These are phyloP conservation scores for Periparus ater DNA, from an alignment of 2,797 vertebrate genomes.

Conservation along the genomic window DNA sequence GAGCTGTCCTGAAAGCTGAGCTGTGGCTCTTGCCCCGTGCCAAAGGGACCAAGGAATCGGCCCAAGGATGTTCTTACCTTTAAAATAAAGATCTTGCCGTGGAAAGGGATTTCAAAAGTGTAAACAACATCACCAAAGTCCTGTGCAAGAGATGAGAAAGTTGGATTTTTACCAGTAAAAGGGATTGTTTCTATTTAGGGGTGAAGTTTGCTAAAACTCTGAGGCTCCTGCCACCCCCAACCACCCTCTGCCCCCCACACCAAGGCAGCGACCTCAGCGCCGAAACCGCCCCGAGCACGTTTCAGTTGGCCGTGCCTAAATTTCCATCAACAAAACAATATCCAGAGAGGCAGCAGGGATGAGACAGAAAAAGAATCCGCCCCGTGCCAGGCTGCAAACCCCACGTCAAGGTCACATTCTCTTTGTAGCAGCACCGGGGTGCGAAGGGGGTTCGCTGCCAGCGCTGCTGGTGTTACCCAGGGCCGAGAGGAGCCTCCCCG, in stretches of 20 bases:
- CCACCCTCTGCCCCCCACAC: accelerated
- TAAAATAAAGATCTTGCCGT: slow-evolving; percentile 95
- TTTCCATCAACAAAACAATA: slow-evolving; percentile 36
- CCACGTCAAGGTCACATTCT: slow-evolving; percentile 58
- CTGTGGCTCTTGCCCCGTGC: accelerated
- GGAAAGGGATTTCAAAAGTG: slow-evolving; percentile 91
- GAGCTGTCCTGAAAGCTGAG: neutral
- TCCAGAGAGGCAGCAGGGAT: slow-evolving; percentile 1
- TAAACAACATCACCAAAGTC: slow-evolving; percentile 91
- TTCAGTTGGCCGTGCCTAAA: neutral
- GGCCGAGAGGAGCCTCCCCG: neutral
- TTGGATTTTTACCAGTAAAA: neutral
- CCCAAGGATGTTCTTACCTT: slow-evolving; percentile 82
- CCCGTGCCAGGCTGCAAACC: slow-evolving; percentile 26
- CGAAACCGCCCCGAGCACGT: accelerated
- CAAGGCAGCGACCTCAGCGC: neutral
- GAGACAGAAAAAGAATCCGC: slow-evolving; percentile 50
- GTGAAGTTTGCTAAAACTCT: neutral
- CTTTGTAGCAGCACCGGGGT: neutral
- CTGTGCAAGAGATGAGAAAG: slow-evolving; percentile 67
- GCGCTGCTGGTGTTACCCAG: neutral
- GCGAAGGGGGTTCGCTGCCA: slow-evolving; percentile 21
- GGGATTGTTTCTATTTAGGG: neutral
- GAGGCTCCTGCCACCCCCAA: neutral
- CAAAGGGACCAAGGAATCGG: neutral